Conservation (phyloP, 2,888 invertebrate species). For the Heliconius charithonia region DNA sequence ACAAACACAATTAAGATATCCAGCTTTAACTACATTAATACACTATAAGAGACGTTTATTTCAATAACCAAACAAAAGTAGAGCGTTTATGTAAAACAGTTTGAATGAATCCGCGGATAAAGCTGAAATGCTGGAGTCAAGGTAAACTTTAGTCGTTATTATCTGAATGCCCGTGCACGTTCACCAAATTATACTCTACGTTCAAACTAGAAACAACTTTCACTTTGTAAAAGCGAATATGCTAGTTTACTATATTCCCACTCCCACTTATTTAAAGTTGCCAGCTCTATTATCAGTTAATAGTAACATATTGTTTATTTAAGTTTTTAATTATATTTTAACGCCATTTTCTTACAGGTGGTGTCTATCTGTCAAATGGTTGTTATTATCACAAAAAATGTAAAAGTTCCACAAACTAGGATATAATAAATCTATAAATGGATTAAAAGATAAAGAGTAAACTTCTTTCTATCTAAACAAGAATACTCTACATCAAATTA, state of each 20-base stretch:
- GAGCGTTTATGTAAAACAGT: conserved; percentile 44
- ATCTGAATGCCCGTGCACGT: conserved; percentile 40
- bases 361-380: no score
- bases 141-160: conserved; percentile 45
- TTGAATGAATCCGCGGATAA: conserved; percentile 41
- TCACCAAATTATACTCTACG: conserved; percentile 40
- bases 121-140: conserved; percentile 41
- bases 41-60: conserved; percentile 20
- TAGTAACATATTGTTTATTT: background rate
- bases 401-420: no score
- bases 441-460: no score
- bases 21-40: background rate
- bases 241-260: conserved; percentile 4
- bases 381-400: no score
- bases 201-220: conserved; percentile 35
- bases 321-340: background rate
- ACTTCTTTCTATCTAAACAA: no score
- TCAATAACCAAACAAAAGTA: conserved; percentile 34
- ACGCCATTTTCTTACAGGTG: background rate
- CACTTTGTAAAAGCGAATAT: conserved; percentile 31
- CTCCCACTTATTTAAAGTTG: conserved; percentile 12
- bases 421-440: no score
- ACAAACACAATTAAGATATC: background rate
- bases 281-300: background rate
- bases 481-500: background rate